These are phyloP conservation scores for Zoanthus sociatus DNA, from an alignment of 92 coral and sea anemone genomes.

Conservation along the genomic window DNA sequence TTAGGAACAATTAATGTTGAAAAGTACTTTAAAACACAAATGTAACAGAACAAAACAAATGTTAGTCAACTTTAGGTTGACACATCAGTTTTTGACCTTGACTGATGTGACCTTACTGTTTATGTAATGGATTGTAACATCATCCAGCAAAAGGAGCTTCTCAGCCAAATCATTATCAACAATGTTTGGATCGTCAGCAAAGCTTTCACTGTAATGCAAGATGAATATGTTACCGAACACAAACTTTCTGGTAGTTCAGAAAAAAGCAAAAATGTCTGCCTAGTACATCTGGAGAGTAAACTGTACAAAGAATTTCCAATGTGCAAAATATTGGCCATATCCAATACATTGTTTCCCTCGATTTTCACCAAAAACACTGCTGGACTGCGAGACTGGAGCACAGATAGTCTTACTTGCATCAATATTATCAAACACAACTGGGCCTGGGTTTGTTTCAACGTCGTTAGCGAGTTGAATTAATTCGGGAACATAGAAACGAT, in stretches of 20 bases:
- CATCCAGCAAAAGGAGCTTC: not conserved
- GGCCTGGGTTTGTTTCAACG: constrained; percentile 5
- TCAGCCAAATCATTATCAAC: not conserved
- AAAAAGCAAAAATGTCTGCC: constrained; percentile 32
- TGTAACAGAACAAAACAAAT: not conserved
- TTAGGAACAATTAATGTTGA: not conserved
- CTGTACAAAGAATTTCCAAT: constrained; percentile 41
- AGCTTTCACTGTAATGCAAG: not conserved
- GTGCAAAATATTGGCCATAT: constrained; percentile 29
- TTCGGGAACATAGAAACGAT: constrained; percentile 30
- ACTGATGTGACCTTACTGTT: not conserved
- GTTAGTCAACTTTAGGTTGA: not conserved
- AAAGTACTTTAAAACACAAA: constrained; percentile 1
- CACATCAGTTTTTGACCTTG: not conserved
- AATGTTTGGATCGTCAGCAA: not conserved
- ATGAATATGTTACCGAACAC: not conserved
- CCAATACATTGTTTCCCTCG: constrained; percentile 30
- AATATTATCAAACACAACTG: not conserved
- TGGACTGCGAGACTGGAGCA: not conserved
- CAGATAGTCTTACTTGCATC: not conserved
- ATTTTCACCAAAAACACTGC: not conserved
- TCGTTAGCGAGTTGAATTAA: constrained; percentile 16
- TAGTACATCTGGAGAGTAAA: constrained; percentile 19
- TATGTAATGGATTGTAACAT: not conserved
- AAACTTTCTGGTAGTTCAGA: constrained; percentile 30